A percentile compares a stretch with the other conserved stretches of the same genome.
Evolutionary conservation across 2,113 vertebrate species (phyloP).

Genomic region (Calidris pugnax): DNA sequence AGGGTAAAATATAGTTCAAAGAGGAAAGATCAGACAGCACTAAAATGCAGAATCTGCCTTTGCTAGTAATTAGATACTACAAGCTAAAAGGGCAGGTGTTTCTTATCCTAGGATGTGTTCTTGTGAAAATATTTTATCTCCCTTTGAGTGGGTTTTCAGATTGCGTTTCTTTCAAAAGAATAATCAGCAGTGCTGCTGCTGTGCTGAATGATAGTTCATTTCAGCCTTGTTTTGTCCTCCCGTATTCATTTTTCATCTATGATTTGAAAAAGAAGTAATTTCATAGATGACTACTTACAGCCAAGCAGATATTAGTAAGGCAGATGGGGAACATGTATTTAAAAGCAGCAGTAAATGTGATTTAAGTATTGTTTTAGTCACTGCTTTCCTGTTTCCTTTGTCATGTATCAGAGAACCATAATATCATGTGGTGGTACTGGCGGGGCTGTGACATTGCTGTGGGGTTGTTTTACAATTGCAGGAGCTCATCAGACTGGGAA

Average conservation of each 20-base stretch:
- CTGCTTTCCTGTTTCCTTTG: not conserved
- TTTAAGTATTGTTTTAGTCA: not conserved
- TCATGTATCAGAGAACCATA: not conserved
- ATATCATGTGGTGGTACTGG: not conserved
- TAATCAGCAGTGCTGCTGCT: not conserved
- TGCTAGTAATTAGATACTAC: not conserved
- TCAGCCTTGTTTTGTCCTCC: not conserved
- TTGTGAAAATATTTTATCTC: not conserved
- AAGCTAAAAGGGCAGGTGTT: not conserved
- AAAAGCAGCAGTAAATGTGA: not conserved
- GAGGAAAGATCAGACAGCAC: not conserved
- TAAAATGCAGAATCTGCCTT: not conserved
- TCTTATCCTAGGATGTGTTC: not conserved
- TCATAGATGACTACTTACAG: not conserved
- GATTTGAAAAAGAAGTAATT: constrained; percentile 1
- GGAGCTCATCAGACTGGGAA: not conserved
- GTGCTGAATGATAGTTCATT: not conserved
- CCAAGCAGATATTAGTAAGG: not conserved
- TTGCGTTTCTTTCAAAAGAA: not conserved
- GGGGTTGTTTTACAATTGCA: not conserved
- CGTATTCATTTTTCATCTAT: not conserved
- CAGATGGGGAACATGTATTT: not conserved
- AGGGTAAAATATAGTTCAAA: not conserved
- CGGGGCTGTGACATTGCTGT: not conserved
- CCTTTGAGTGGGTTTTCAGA: not conserved